Conservation (phyloP, 1,140 invertebrate genomes). For the Orchesella cincta region DNA sequence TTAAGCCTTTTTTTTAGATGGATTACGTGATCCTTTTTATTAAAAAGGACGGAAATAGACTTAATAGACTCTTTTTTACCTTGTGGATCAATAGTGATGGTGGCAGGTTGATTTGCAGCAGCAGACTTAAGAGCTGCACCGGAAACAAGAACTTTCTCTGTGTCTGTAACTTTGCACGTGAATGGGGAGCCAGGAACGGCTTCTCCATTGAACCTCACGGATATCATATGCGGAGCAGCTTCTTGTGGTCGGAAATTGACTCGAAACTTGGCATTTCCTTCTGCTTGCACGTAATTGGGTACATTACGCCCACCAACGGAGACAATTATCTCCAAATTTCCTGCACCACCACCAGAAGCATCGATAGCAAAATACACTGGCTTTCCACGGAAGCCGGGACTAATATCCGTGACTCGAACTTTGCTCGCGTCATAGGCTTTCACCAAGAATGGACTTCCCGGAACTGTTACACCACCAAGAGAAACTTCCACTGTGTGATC, state of each 20-base stretch:
- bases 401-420: constrained; percentile 87
- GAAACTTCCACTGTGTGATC: constrained; percentile 91
- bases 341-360: constrained; percentile 74
- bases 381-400: constrained; percentile 83
- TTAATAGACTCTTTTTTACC: too few species aligned
- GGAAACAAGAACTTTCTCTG: constrained; percentile 63
- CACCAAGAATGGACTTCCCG: constrained; percentile 90
- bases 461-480: constrained; percentile 77
- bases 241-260: constrained; percentile 97
- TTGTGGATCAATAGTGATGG: constrained; percentile 66
- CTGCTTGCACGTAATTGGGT: constrained; percentile 96
- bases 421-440: constrained; percentile 93
- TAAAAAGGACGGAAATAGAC: too few species aligned
- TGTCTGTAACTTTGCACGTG: constrained; percentile 73
- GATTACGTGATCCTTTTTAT: too few species aligned
- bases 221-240: constrained; percentile 81
- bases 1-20: neutral
- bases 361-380: constrained; percentile 87
- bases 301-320: constrained; percentile 96
- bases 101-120: constrained; percentile 62
- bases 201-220: constrained; percentile 94
- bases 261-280: constrained; percentile 91
- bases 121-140: constrained; percentile 67
- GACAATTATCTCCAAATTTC: constrained; percentile 96
- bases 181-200: constrained; percentile 89